Base-by-base conservation (phyloP, 2,888 invertebrate species). In the Eucriotettix oculatus region DNA sequence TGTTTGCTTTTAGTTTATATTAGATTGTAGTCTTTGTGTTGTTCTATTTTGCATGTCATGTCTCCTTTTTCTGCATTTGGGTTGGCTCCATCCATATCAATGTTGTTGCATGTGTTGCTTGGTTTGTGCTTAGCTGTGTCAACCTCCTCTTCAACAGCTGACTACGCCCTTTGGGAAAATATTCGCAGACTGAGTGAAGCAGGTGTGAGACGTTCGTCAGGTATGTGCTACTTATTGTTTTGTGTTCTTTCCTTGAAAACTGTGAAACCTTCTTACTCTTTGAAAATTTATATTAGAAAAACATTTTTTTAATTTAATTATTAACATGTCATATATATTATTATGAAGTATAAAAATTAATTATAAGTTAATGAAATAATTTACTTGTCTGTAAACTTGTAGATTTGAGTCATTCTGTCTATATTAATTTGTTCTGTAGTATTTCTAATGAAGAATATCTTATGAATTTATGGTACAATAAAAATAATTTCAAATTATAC, bases 141-240 rank as follows among this genome's bases (percentile, higher is more conserved):
- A 16, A 29, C 55, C 12, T 7, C 42, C 16, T 53, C 53, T n/a
- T 53, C 53, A 11, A 17, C 17, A 11, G 41, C n/a, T n/a, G 55
- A 55, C 29, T 29, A 29, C 29, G 7, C 29, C 55, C 79, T 86
- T 62, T 86, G 85, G 85, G 86, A 85, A 74, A 83, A 85, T 69
- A 81, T 83, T 67, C 81, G 85, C 68, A 81, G 85, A 71, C 79
- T 86, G 71, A 84, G 83, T 76, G 86, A 86, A 76, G 85, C 86
- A 68, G 86, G 85, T 71, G 79, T 86, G 67, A 80, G 85, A 70
- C 79, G 86, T 74, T 83, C 83, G 70, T 85, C 86, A 83, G 87
- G 87, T 87, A 82, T 43, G 58, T 17, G 14, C n/a, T 12, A 9
- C 11, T n/a, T 14, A 16, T 53, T 16, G 16, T 53, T 16, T 53